Base-by-base conservation (phyloP, 2,888 invertebrate species). In the Orthosia incerta region DNA sequence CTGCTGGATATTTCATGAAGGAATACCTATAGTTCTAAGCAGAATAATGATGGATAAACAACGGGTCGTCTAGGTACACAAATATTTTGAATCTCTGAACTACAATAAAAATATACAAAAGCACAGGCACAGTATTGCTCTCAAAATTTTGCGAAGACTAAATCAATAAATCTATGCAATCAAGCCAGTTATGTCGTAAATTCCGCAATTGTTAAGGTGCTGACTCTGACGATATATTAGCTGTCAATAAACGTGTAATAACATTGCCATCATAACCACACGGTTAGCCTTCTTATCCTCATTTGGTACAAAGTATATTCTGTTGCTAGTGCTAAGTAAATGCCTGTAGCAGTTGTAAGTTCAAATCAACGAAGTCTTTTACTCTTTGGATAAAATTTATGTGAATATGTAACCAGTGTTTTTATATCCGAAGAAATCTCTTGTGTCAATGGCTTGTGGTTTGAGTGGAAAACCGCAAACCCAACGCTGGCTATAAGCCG, bases 241-340 rank as follows among this genome's bases (percentile, higher is more conserved):
- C 20, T 64, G 71, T 66, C 72, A 71, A 71, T 71, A 53, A 66
- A 67, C 51, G 63, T 61, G 67, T 67, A 83, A 68, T 83, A 78
- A 71, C 56, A 51, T 53, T 66, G 39, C 55, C 63, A 71, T 83
- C 70, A 59, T 79, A 46, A 48, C 26, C 46, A 16, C 50, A 46
- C 20, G 18, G 51, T 48, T 63, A 60, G 60, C 51, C 45, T 79
- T 67, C 26, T 64, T 67, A 15, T 48, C 39, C n/a, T 26, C 20
- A 11, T 31, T 80, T 45, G 31, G 31, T 68, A 57, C 18, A 11
- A 13, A 69, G 20, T 18, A 15, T 4, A 57, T 18, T 12, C 31
- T 39, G 15, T 20, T 53, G 57, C 16, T 46, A 26, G 9, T 46
- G 4, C 39, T 18, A 56, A 61, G 20, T 23, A 23, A 56, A 23